A percentile compares a stretch with the other conserved stretches of the same genome.
Conservation (phyloP, 2,113 vertebrate species). For the Ochotona princeps region DNA sequence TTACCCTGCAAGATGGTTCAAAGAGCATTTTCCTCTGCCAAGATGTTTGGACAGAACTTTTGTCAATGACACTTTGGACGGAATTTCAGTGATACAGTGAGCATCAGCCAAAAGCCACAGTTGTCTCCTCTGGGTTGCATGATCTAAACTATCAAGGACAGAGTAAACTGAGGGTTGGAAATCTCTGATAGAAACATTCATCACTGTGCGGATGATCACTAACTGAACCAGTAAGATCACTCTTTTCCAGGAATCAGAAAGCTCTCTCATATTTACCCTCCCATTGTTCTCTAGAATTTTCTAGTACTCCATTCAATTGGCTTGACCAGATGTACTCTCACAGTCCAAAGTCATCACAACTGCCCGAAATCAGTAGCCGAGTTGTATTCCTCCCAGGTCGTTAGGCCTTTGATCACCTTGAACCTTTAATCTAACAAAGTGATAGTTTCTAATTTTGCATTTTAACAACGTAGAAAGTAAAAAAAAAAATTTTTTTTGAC, state of each 20-base stretch:
- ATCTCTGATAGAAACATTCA: not conserved
- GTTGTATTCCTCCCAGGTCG: not conserved
- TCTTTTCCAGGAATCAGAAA: not conserved
- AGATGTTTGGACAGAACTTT: not conserved
- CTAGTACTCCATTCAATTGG: not conserved
- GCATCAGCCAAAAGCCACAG: not conserved
- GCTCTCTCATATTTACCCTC: not conserved
- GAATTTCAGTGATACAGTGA: conserved; percentile 6
- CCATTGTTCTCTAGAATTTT: not conserved
- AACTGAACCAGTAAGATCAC: not conserved
- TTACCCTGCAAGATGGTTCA: not conserved
- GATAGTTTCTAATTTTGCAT: not conserved
- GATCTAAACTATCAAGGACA: not conserved
- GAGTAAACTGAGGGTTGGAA: not conserved
- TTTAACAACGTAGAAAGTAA: not conserved
- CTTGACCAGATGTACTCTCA: fast-evolving
- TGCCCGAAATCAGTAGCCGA: not conserved
- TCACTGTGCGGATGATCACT: not conserved
- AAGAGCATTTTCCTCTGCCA: not conserved
- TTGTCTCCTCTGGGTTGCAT: not conserved
- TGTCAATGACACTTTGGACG: not conserved
- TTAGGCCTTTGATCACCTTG: not conserved
- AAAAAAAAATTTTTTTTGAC: no score
- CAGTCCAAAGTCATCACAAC: not conserved
- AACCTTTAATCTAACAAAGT: not conserved